Conservation (phyloP, 2,888 invertebrate species). For the Troglohyphantes excavatus region DNA sequence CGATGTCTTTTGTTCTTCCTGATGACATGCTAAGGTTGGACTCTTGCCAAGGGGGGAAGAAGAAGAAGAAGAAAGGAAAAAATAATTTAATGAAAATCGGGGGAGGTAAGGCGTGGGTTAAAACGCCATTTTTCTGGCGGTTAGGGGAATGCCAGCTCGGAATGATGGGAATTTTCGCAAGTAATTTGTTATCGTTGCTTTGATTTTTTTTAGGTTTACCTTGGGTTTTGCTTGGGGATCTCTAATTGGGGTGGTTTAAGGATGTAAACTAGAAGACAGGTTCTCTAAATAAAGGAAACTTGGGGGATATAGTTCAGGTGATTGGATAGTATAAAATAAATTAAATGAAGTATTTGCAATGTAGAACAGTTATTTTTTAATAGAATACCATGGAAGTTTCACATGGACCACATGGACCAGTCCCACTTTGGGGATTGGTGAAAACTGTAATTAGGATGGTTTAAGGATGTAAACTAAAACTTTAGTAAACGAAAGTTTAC, state of each 20-base stretch:
- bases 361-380: no score
- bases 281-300: not conserved
- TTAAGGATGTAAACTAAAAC: not conserved
- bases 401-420: no score
- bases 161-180: slow-evolving; percentile 45
- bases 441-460: not conserved
- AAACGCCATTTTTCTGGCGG: slow-evolving; percentile 51
- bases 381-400: no score
- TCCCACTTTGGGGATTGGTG: not conserved
- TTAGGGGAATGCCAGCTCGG: slow-evolving; percentile 5
- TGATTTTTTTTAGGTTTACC: slow-evolving; percentile 9
- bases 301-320: no score
- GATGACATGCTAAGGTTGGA: slow-evolving; percentile 58
- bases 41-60: slow-evolving; percentile 23
- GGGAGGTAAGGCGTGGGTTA: not conserved
- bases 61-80: slow-evolving; percentile 10
- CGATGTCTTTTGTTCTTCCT: slow-evolving; percentile 64
- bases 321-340: no score
- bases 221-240: not conserved
- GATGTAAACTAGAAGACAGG: not conserved
- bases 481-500: not conserved
- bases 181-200: slow-evolving; percentile 57
- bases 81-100: slow-evolving; percentile 59
- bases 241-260: slow-evolving; percentile 14
- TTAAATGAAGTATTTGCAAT: no score